Evolutionary conservation across 2,797 vertebrate species (phyloP).

Genomic region (Onychomys torridus): DNA sequence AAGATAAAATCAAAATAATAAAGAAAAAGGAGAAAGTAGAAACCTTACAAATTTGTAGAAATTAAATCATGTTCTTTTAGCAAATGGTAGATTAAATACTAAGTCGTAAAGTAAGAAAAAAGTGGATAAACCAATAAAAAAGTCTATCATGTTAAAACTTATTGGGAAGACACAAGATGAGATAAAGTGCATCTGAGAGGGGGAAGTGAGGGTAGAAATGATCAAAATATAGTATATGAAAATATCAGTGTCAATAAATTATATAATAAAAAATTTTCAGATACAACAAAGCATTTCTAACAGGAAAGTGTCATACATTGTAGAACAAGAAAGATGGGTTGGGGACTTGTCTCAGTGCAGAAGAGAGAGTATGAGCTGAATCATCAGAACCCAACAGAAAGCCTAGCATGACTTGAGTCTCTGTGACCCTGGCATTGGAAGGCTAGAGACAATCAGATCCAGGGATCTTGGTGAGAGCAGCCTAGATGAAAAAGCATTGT

Average conservation of each 20-base stretch:
- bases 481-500: neutral
- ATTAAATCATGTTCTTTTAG: neutral
- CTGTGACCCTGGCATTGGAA: neutral
- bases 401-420: neutral
- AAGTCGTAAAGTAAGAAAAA: neutral
- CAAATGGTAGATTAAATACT: neutral
- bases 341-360: neutral
- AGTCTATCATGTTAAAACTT: neutral
- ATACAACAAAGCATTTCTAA: neutral
- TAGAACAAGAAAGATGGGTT: neutral
- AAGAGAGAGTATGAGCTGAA: neutral
- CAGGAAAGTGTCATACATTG: neutral
- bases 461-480: neutral
- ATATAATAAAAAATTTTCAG: neutral
- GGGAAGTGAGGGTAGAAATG: too few relatives aligned
- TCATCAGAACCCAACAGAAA: neutral
- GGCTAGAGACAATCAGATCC: neutral
- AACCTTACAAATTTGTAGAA: neutral
- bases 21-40: neutral
- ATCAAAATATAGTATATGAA: neutral
- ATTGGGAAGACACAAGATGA: neutral
- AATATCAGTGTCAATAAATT: neutral
- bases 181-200: too few relatives aligned
- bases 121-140: neutral
- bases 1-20: neutral